Base-by-base conservation (phyloP, 2,113 vertebrate genomes). In the Atrichornis clamosus region DNA sequence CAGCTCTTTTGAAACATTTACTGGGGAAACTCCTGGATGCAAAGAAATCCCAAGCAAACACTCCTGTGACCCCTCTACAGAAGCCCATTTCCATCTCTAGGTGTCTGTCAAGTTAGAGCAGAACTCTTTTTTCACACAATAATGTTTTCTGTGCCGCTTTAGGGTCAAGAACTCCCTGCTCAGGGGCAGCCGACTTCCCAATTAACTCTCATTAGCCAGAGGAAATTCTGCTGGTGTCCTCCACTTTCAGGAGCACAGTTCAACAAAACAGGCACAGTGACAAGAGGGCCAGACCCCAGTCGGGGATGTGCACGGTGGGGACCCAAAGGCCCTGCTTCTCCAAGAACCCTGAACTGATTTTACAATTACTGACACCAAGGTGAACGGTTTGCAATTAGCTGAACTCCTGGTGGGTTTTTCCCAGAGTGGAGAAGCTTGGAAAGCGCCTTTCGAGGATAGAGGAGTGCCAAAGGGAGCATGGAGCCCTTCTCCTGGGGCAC, bases 381-480 rank as follows among this genome's bases (percentile, higher is more conserved):
- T 18, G 50, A 82, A 44, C 5, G 5, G 15, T 53, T 59, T 79
- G 33, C 44, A 55, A 60, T 15, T 20, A 69, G 32, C 68, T 73
- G 87, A 84, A 35, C 13, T 39, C 18, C 41, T 60, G 75, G 10
- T 15, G 44, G 24, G 19, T 8, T 95, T 32, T 33, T 58, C 24
- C n/a, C 30, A 21, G 44, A n/a, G n/a, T 2, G 4, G 20, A 75
- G n/a, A 42, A 83, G 33, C 35, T 73, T 44, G 41, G 44, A 33
- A 87, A 89, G 15, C 63, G 23, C 41, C 8, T 60, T 64, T 68
- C 59, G 52, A 84, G 46, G 35, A 26, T 39, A 68, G 8, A 72
- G 56, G 1, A 7, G 6, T 18, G 15, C 11, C 35, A 4, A 20
- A 13, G 9, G 42, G 32, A 60, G 11, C 33, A 37, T 1, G 3